phyloP scores from a whole-genome alignment of 2,113 vertebrate genomes.

The Istiophorus platypterus region DNA sequence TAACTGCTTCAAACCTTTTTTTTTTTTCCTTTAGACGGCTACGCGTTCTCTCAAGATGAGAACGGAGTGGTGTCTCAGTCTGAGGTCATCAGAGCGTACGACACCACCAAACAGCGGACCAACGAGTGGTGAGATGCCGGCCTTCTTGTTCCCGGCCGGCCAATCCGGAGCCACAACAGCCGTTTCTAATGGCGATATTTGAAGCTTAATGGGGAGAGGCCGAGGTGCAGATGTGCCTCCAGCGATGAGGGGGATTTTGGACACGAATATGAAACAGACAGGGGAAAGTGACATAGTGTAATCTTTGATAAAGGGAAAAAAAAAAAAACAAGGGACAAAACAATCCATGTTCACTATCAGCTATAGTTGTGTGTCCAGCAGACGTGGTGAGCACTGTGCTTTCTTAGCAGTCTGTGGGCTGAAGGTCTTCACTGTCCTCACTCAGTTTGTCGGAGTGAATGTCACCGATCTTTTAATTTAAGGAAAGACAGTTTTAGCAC shows the following conservation, averaged over 20 bases:
- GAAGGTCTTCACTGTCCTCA: slow-evolving; percentile 83
- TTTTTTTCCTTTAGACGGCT: slow-evolving; percentile 97
- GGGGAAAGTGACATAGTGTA: slow-evolving; percentile 46
- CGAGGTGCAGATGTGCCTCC: slow-evolving; percentile 57
- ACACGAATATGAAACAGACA: slow-evolving; percentile 33
- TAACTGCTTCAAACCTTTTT: background rate
- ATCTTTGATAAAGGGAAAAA: slow-evolving; percentile 42
- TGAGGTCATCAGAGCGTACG: slow-evolving; percentile 97
- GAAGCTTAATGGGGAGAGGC: slow-evolving; percentile 50
- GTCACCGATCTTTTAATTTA: slow-evolving; percentile 60
- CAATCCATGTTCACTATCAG: slow-evolving; percentile 70
- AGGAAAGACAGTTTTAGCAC: slow-evolving; percentile 55
- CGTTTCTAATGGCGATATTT: slow-evolving; percentile 54
- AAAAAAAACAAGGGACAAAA: slow-evolving; percentile 59
- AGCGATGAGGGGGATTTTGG: slow-evolving; percentile 43
- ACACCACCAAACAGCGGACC: slow-evolving; percentile 96
- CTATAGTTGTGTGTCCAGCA: slow-evolving; percentile 82
- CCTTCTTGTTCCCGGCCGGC: slow-evolving; percentile 45
- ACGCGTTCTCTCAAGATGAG: slow-evolving; percentile 99
- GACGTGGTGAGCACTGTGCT: slow-evolving; percentile 90
- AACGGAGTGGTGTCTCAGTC: slow-evolving; percentile 98
- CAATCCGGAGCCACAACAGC: slow-evolving; percentile 54
- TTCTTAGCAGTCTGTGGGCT: slow-evolving; percentile 84
- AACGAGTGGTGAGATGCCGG: slow-evolving; percentile 90
- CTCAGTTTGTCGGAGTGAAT: slow-evolving; percentile 79